Evolutionary conservation across 2,888 invertebrate genomes (phyloP), one percentile per base, ranked within the genome.

Genomic region (Euzophera pinguis): DNA sequence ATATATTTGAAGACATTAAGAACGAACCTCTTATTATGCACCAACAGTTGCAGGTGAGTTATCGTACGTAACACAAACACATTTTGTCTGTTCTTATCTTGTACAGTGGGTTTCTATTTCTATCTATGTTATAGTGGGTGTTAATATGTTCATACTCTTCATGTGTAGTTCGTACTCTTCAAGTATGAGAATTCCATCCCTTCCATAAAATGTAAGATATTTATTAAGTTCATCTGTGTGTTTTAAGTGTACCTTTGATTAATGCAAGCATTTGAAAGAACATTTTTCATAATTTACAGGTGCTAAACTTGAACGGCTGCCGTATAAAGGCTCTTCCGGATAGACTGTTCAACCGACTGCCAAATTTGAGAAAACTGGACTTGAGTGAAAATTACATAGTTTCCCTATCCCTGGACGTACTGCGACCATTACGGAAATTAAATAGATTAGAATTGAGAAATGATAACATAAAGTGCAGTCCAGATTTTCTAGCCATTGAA

Each of bases 311-410:
- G 34, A 91, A 92, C 57, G 88, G 90, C 56, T 92, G 93, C 39
- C 90, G 92, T 54, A 91, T 94, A 47, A 91, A 91, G 62, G 81
- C 90, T 10, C 62, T 94, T 45, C 89, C 91, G 4, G 75, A 81
- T 0, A 77, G 90, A 43, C 63, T 91, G 7, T 92, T 94, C 55
- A 81, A 74, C 7, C 81, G 91, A 48, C 53, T 93, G 45, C 92
- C 93, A 0, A 91, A 91, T 58, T 69, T 94, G 16, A 82, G 81
- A 48, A 84, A 89, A 49, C 64, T 94, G 50, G 92, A 94, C 70
- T 65, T 94, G 50, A 91, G 93, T 13, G 90, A 91, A 60, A 94
- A 94, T 66, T 91, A 92, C 58, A 75, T 94, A 57, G 82, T 92
- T 10, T 87, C 91, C 3, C 56, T 94, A 0, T 87, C 79, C 50